Conservation (phyloP, 2,113 vertebrate species). For the Diadophis punctatus region DNA sequence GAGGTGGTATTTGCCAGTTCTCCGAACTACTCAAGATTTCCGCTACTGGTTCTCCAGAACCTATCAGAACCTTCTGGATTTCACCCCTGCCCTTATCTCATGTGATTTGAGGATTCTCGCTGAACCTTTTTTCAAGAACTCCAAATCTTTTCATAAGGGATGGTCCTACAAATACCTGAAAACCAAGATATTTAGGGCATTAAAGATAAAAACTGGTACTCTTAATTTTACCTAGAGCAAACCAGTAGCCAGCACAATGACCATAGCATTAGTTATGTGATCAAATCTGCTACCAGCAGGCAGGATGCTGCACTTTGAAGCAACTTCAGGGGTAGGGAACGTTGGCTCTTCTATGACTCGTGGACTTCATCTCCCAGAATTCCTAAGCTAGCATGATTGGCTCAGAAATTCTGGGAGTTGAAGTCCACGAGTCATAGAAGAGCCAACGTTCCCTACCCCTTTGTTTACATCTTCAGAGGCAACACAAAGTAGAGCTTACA, state of each 20-base stretch:
- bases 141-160: not conserved
- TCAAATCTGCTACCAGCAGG: not conserved
- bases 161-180: not conserved
- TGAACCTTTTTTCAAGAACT: not conserved
- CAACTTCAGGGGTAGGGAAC: too few relatives aligned
- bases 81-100: not conserved
- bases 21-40: too few relatives aligned
- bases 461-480: not conserved
- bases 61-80: too few relatives aligned
- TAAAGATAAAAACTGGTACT: not conserved
- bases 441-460: too few relatives aligned
- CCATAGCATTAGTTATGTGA: not conserved
- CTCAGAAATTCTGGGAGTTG: too few relatives aligned
- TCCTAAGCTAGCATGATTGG: too few relatives aligned
- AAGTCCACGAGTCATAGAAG: too few relatives aligned
- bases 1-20: too few relatives aligned
- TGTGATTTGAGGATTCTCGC: not conserved
- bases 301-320: not conserved
- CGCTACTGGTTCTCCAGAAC: too few relatives aligned
- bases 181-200: not conserved
- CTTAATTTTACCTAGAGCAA: not conserved
- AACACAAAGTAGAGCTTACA: not conserved
- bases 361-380: too few relatives aligned
- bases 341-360: too few relatives aligned
- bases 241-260: not conserved